Base-by-base conservation (phyloP, 2,797 vertebrate genomes). In the Diplodus sargus region DNA sequence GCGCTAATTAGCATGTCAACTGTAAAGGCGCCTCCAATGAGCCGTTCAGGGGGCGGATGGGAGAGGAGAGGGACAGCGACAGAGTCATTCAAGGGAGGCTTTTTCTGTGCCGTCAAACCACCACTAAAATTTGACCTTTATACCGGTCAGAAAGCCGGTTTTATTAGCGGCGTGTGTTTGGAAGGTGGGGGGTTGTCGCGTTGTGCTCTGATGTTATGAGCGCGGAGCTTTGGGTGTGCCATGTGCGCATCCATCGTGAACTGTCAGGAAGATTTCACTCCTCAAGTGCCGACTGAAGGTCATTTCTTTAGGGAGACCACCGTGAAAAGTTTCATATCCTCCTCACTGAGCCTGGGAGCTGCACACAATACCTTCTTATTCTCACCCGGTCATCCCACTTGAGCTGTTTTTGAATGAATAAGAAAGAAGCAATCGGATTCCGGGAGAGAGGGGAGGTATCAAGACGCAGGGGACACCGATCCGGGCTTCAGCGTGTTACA, bases 1-100 rank as follows among this genome's bases (percentile, higher is more conserved):
- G 85, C 25, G 43, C 89, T 93, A 93, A 95, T 95, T 93, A 92
- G 90, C 85, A 90, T 90, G 92, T 93, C 89, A 89, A 78, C 87
- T 92, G 83, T 87, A 86, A 91, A 91, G 85, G 74, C 54, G 53
- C 74, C 56, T 87, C 73, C 92, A 85, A 78, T 84, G 90, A 92
- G 90, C 81, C 83, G 3, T 87, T 86, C 49, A 79, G 68, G 54
- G 45, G 64, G 51, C 2, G 63, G 65, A 63, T 73, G n/a, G 69
- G 59, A 63, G 53, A 76, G 59, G 22, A 59, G n/a, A 74, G 43
- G 15, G 64, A 57, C 18, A 3, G 34, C 43, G 52, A 49, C 61
- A 59, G 72, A 43, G 48, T 11, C 70, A 23, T 56, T 69, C 59
- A 64, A 64, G 78, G 66, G 73, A 78, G 53, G 71, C 20, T 62